These are phyloP conservation scores for Heliconius cydno DNA, from an alignment of 2,888 invertebrate species.

Conservation along the genomic window DNA sequence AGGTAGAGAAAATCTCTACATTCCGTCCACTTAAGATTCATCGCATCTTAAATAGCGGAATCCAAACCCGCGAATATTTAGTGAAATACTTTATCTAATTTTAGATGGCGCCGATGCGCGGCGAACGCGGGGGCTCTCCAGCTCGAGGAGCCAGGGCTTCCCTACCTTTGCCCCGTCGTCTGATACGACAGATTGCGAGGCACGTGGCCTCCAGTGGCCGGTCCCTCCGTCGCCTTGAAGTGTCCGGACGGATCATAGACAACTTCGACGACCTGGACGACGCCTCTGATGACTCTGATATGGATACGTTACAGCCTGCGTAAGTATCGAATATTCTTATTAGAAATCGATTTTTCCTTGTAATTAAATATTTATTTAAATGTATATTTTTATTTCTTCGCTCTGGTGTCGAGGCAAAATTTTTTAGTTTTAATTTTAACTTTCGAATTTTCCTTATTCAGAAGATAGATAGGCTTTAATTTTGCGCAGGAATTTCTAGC, in stretches of 20 bases:
- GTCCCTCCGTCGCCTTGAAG: conserved; percentile 78
- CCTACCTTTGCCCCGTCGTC: conserved; percentile 75
- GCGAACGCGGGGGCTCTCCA: conserved; percentile 78
- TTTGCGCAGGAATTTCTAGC: not conserved
- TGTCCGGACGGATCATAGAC: conserved; percentile 79
- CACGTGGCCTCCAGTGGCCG: conserved; percentile 80
- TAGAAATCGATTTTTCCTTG: too few relatives aligned
- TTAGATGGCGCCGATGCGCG: conserved; percentile 82
- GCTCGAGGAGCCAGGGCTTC: conserved; percentile 79
- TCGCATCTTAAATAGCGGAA: not conserved
- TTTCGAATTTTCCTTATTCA: not conserved
- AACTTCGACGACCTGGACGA: conserved; percentile 80
- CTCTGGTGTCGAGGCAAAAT: too few relatives aligned
- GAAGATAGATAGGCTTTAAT: not conserved
- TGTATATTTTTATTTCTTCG: too few relatives aligned
- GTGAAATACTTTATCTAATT: not conserved
- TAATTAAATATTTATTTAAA: too few relatives aligned
- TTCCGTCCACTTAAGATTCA: not conserved
- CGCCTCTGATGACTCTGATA: conserved; percentile 74
- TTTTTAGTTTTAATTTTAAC: too few relatives aligned
- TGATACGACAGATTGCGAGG: conserved; percentile 79
- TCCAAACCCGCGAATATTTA: not conserved
- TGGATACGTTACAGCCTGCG: conserved; percentile 74
- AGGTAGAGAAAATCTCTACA: not conserved
- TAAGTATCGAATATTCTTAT: conserved; percentile 55